A percentile compares a stretch with the other conserved stretches of the same genome.
Conservation (phyloP, 2,113 vertebrate species). For the Thinocorus orbignyianus region DNA sequence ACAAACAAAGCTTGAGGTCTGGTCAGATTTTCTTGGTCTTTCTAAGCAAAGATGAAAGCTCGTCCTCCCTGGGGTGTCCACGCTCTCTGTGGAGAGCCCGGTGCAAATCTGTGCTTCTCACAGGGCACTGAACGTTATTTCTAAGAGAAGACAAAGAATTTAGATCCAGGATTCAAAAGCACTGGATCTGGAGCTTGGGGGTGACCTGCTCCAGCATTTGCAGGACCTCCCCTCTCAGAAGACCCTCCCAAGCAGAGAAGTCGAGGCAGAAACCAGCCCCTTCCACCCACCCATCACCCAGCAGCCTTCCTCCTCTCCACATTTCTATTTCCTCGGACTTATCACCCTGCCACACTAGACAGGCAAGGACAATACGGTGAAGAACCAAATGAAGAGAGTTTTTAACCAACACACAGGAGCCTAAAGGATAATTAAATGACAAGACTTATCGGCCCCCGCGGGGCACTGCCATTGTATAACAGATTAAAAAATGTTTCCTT, state of each 20-base stretch:
- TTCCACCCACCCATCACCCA: neutral
- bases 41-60: neutral
- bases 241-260: neutral
- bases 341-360: neutral
- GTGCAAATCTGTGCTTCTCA: fast-evolving
- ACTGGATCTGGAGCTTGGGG: neutral
- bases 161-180: fast-evolving
- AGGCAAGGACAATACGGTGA: neutral
- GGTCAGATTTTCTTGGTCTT: neutral
- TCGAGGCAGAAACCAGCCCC: neutral
- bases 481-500: conserved; percentile 55
- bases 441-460: neutral
- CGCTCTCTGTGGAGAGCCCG: fast-evolving
- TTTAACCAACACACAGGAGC: conserved; percentile 3
- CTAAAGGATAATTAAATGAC: conserved; percentile 57
- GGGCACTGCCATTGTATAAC: conserved; percentile 29
- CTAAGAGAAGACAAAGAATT: neutral
- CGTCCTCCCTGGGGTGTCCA: neutral
- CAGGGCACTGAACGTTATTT: fast-evolving
- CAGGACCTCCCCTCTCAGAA: neutral
- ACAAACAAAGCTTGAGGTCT: neutral
- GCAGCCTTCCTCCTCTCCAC: neutral
- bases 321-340: neutral
- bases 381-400: conserved; percentile 19
- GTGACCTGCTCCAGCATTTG: fast-evolving